These are phyloP conservation scores for Gymnogyps californianus DNA, from an alignment of 2,113 vertebrate genomes.

Conservation along the genomic window DNA sequence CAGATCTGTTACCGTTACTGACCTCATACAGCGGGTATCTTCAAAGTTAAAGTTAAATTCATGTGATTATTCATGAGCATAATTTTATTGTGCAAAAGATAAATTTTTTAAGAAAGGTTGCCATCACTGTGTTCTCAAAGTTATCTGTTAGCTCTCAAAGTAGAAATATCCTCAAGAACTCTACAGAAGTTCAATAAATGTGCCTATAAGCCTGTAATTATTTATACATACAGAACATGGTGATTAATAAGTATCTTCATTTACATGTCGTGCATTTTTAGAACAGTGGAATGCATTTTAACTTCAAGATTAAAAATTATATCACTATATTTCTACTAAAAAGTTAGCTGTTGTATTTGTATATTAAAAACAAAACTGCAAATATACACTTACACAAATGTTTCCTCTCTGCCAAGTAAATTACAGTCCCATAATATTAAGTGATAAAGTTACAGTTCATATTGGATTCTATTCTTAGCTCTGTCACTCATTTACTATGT, in stretches of 20 bases:
- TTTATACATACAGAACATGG: not conserved
- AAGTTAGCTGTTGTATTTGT: not conserved
- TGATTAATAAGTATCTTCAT: not conserved
- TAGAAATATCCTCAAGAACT: not conserved
- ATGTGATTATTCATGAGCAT: not conserved
- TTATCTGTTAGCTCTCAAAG: not conserved
- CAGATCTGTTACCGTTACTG: not conserved
- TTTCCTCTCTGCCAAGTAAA: not conserved
- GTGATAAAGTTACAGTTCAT: not conserved
- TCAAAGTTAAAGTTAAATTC: not conserved
- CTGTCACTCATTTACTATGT: not conserved
- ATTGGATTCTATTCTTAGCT: not conserved
- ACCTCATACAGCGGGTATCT: not conserved
- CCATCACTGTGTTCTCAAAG: not conserved
- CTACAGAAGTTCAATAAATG: not conserved
- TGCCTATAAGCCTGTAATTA: not conserved
- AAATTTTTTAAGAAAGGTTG: not conserved
- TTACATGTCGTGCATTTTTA: not conserved
- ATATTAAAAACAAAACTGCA: not conserved
- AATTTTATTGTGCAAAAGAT: not conserved
- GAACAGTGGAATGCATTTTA: not conserved
- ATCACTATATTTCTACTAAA: not conserved
- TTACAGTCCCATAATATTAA: not conserved
- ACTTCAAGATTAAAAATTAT: not conserved
- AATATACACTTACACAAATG: not conserved